These are phyloP conservation scores for Aphidius gifuensis DNA, from an alignment of 1,140 invertebrate genomes.

Conservation along the genomic window DNA sequence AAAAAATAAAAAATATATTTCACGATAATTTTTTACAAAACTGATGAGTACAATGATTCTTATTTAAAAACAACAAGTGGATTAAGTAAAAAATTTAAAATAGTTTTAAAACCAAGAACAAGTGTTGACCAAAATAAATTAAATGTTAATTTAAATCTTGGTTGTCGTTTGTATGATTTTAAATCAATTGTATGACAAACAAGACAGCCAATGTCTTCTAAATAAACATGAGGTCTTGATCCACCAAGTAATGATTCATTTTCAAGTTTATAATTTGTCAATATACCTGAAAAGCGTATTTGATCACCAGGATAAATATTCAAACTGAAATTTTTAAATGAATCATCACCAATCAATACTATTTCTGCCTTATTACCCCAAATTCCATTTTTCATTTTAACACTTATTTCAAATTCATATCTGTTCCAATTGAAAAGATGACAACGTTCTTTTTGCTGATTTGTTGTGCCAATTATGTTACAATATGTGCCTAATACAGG, in stretches of 20 bases:
- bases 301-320: constrained; percentile 66
- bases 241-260: constrained; percentile 59
- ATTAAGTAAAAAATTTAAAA: constrained; percentile 73
- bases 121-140: constrained; percentile 58
- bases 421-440: constrained; percentile 68
- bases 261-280: constrained; percentile 48
- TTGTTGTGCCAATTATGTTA: constrained; percentile 54
- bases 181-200: constrained; percentile 62
- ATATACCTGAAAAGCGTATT: constrained; percentile 66
- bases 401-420: constrained; percentile 68
- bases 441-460: constrained; percentile 59
- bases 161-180: constrained; percentile 52
- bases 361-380: constrained; percentile 64
- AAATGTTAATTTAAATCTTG: constrained; percentile 47
- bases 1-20: neutral
- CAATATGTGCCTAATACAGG: constrained; percentile 55
- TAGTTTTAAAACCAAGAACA: constrained; percentile 65
- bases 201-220: constrained; percentile 66
- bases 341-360: constrained; percentile 59
- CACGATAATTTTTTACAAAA: neutral
- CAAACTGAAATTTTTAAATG: constrained; percentile 70
- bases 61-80: constrained; percentile 73
- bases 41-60: constrained; percentile 1
- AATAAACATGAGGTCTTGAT: constrained; percentile 56
- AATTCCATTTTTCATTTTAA: constrained; percentile 67